A percentile compares a stretch with the other conserved stretches of the same genome.
Conservation (phyloP, 2,113 vertebrate species). For the Spermophilus dauricus region DNA sequence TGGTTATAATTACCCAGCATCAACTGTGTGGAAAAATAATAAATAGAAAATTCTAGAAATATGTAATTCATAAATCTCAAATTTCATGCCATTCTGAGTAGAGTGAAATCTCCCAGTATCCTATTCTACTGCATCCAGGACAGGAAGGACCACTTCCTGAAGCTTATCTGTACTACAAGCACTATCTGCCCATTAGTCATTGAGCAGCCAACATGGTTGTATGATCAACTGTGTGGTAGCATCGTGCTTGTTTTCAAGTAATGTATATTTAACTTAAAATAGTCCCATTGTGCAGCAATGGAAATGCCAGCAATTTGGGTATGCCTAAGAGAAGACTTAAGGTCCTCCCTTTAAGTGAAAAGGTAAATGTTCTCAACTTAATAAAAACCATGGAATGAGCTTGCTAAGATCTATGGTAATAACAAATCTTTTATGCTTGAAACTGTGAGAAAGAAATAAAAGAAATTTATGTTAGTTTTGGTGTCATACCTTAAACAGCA, state of each 20-base stretch:
- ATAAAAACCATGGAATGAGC: neutral
- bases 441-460: neutral
- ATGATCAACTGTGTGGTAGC: neutral
- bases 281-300: neutral
- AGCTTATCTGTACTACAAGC: too few relatives aligned
- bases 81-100: too few relatives aligned
- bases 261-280: neutral
- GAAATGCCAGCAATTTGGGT: too few relatives aligned
- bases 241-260: neutral
- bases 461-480: neutral
- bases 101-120: too few relatives aligned
- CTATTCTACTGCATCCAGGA: neutral
- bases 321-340: neutral
- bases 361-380: neutral
- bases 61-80: too few relatives aligned
- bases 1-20: neutral
- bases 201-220: too few relatives aligned
- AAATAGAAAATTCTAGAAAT: neutral
- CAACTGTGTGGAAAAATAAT: neutral
- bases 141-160: neutral
- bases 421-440: neutral
- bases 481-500: neutral
- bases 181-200: neutral
- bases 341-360: neutral
- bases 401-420: neutral